These are phyloP conservation scores for Mycteria americana DNA, from an alignment of 2,797 vertebrate species.

Conservation along the genomic window DNA sequence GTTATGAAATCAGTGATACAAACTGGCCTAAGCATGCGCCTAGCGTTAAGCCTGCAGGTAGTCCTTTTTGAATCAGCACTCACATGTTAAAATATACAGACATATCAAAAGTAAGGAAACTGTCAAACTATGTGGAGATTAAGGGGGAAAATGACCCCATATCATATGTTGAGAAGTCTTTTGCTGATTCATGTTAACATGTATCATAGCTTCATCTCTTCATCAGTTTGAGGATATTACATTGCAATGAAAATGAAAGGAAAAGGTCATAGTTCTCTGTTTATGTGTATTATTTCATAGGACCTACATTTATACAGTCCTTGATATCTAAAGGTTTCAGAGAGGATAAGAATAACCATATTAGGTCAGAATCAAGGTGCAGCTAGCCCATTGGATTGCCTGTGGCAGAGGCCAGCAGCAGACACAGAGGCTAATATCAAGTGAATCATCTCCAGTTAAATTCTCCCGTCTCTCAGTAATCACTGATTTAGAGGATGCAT, in stretches of 20 bases:
- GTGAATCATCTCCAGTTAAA: neutral
- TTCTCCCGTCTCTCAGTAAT: neutral
- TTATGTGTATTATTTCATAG: neutral
- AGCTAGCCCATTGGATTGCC: neutral
- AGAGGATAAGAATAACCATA: neutral
- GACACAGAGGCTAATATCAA: neutral
- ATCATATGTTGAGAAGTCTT: neutral
- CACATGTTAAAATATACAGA: rapidly evolving
- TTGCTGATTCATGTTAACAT: neutral
- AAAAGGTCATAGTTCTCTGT: neutral
- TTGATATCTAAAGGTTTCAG: neutral
- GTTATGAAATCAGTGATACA: neutral
- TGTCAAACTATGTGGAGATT: neutral
- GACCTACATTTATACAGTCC: neutral
- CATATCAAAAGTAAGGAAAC: rapidly evolving
- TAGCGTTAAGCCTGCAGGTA: neutral
- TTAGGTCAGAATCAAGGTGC: neutral
- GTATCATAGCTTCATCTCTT: neutral
- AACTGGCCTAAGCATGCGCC: rapidly evolving
- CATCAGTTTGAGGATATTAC: neutral
- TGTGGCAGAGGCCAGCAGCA: neutral
- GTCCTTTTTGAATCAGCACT: neutral
- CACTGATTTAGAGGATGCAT: neutral
- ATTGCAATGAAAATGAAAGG: neutral
- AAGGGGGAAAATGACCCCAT: neutral